These are phyloP conservation scores for Cacoxenus indagator DNA, from an alignment of 2,888 invertebrate species.

Conservation along the genomic window DNA sequence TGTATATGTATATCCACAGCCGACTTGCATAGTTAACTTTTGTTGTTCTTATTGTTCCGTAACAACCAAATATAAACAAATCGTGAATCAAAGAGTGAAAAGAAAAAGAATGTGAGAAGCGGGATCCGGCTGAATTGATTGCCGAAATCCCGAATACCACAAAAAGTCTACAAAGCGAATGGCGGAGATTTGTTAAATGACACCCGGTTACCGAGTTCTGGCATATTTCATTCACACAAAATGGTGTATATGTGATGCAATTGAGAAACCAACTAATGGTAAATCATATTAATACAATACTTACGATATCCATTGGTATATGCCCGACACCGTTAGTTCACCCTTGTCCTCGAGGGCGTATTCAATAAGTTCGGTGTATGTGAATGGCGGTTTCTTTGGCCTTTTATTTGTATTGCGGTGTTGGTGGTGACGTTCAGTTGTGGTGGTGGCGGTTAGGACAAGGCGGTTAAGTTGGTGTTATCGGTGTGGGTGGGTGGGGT, in stretches of 20 bases:
- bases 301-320: constrained; percentile 96
- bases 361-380: constrained; percentile 92
- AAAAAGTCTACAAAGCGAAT: constrained; percentile 37
- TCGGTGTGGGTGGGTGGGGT: constrained; percentile 23
- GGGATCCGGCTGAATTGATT: constrained; percentile 11
- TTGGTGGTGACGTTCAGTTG: constrained; percentile 19
- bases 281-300: constrained; percentile 68
- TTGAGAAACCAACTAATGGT: background rate
- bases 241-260: constrained; percentile 47
- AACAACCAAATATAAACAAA: constrained; percentile 8
- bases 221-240: constrained; percentile 40
- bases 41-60: constrained; percentile 9
- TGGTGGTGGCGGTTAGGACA: constrained; percentile 18
- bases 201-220: constrained; percentile 57
- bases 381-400: constrained; percentile 87
- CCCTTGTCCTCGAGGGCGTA: constrained; percentile 88
- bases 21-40: constrained; percentile 19
- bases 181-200: constrained; percentile 60
- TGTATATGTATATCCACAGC: background rate
- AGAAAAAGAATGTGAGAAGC: constrained; percentile 3
- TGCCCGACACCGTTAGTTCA: constrained; percentile 90
- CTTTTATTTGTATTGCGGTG: constrained; percentile 64
- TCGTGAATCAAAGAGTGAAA: constrained; percentile 28
- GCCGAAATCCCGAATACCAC: background rate
- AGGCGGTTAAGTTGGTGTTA: constrained; percentile 13